These are phyloP conservation scores for Manduca sexta DNA, from an alignment of 1,140 invertebrate genomes.

Conservation along the genomic window DNA sequence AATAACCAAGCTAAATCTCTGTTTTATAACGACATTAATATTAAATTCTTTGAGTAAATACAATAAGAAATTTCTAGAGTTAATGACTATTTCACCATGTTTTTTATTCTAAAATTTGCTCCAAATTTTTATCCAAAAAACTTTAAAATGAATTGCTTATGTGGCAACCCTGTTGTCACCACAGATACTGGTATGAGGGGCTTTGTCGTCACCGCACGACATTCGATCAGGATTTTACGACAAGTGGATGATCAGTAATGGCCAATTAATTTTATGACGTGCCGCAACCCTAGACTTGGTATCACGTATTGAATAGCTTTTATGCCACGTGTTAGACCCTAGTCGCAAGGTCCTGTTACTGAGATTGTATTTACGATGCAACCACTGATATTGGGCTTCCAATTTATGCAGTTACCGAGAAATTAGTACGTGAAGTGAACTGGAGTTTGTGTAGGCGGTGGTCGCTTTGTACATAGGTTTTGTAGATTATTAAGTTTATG, in stretches of 20 bases:
- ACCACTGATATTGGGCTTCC: constrained; percentile 23
- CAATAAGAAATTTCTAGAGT: too few species aligned
- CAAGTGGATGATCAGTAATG: constrained; percentile 16
- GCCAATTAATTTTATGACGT: constrained; percentile 21
- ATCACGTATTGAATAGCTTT: constrained; percentile 25
- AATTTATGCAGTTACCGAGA: constrained; percentile 2
- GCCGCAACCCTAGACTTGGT: constrained; percentile 15
- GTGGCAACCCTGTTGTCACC: too few species aligned
- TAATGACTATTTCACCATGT: too few species aligned
- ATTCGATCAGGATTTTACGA: constrained; percentile 19
- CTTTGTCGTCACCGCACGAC: constrained; percentile 13
- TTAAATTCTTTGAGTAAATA: too few species aligned
- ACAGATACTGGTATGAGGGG: neutral
- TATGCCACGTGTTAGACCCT: constrained; percentile 36
- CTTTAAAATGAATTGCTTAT: too few species aligned
- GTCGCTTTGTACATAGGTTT: too few species aligned
- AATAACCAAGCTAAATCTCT: too few species aligned
- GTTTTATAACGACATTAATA: too few species aligned
- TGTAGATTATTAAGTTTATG: too few species aligned
- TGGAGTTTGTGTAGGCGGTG: too few species aligned
- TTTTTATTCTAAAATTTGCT: too few species aligned
- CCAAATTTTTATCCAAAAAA: too few species aligned
- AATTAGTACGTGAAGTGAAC: neutral
- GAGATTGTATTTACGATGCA: constrained; percentile 31
- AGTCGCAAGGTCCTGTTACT: constrained; percentile 29